Percentiles rank a stretch among this genome's conserved stretches.
These are phyloP conservation scores for Chaetura pelagica DNA, from an alignment of 2,113 vertebrate genomes.

Conservation along the genomic window DNA sequence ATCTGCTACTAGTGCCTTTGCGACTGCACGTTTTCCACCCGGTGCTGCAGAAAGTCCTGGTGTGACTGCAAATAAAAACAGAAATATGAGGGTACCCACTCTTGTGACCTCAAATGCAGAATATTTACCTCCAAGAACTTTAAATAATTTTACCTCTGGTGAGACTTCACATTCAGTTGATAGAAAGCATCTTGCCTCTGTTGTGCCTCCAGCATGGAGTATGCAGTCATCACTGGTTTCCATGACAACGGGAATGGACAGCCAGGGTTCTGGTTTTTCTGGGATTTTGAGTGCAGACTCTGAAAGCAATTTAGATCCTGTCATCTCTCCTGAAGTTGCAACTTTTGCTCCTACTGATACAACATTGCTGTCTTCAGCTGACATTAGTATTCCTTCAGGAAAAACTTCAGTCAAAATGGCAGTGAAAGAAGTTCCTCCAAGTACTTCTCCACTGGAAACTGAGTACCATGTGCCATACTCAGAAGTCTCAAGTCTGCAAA, in stretches of 20 bases:
- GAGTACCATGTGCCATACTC: not conserved
- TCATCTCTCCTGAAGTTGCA: not conserved
- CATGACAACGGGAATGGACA: not conserved
- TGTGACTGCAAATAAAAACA: not conserved
- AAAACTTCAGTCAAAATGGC: not conserved
- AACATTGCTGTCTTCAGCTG: not conserved
- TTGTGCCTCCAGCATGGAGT: not conserved
- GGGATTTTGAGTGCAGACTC: not conserved
- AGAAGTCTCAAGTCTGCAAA: not conserved
- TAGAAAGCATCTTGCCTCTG: not conserved
- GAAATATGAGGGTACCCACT: not conserved
- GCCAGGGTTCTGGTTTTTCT: not conserved
- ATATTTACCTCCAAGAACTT: not conserved
- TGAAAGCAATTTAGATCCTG: constrained; percentile 15
- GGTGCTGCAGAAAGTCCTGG: not conserved
- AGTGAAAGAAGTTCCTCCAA: constrained; percentile 19
- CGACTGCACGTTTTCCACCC: not conserved
- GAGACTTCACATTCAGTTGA: not conserved
- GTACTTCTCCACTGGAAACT: not conserved
- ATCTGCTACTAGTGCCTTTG: not conserved
- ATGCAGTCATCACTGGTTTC: not conserved
- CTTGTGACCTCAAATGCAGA: not conserved
- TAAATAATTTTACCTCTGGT: not conserved
- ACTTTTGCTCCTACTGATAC: constrained; percentile 22
- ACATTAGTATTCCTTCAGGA: not conserved